Percentiles rank a stretch among this genome's conserved stretches.
phyloP scores from a whole-genome alignment of 2,113 vertebrate species.

The Oreotrochilus melanogaster region DNA sequence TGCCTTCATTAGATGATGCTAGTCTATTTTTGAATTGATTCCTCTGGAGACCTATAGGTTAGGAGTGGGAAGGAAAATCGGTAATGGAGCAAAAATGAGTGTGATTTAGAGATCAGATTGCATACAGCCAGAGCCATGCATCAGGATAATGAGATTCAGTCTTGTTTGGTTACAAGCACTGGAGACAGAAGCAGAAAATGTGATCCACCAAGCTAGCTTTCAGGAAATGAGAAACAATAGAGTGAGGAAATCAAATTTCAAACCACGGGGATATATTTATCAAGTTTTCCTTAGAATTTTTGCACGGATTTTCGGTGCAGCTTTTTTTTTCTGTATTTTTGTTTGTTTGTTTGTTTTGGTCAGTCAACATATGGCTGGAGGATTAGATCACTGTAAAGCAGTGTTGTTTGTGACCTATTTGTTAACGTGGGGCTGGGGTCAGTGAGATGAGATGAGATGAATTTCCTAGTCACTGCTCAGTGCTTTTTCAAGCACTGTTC shows the following conservation, averaged over 20 bases:
- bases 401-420: constrained; percentile 59
- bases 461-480: background rate
- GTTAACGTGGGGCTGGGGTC: constrained; percentile 54
- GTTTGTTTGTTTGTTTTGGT: background rate
- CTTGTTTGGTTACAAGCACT: constrained; percentile 54
- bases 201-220: constrained; percentile 48
- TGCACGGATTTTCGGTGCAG: background rate
- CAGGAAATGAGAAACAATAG: constrained; percentile 68
- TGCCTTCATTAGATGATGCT: constrained; percentile 1
- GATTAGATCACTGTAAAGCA: constrained; percentile 61
- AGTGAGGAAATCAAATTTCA: constrained; percentile 64
- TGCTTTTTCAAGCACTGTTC: constrained; percentile 3
- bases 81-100: constrained; percentile 46
- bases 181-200: constrained; percentile 66
- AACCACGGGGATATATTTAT: constrained; percentile 40
- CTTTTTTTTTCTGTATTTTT: background rate
- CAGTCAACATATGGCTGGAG: constrained; percentile 59
- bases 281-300: constrained; percentile 32
- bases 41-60: constrained; percentile 30
- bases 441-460: background rate
- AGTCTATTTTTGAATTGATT: constrained; percentile 19
- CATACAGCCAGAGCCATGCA: constrained; percentile 7
- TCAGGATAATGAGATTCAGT: constrained; percentile 62
- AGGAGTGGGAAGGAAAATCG: background rate
- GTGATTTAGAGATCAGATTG: constrained; percentile 64